phyloP scores from a whole-genome alignment of 2,797 vertebrate genomes.

The Varecia variegata region DNA sequence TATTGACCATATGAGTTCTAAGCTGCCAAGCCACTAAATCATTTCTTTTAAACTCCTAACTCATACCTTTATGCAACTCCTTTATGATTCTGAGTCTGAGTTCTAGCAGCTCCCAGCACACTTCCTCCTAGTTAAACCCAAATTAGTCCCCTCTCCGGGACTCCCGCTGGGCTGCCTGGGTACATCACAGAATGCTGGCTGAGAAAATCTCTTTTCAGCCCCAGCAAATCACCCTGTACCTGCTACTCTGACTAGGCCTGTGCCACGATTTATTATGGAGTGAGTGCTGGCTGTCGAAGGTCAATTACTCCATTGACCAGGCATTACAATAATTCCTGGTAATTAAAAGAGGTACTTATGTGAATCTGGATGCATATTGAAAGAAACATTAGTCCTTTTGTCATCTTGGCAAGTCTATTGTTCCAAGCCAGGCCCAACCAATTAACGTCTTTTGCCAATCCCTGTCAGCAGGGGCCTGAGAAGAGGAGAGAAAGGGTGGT shows the following conservation, averaged over 20 bases:
- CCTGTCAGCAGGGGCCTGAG: slow-evolving; percentile 85
- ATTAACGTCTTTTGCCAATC: slow-evolving; percentile 89
- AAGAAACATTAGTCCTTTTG: slow-evolving; percentile 90
- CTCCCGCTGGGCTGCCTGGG: slow-evolving; percentile 81
- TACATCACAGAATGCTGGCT: slow-evolving; percentile 78
- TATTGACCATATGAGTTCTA: neutral
- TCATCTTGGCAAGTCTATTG: slow-evolving; percentile 84
- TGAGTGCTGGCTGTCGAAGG: slow-evolving; percentile 85
- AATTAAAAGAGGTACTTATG: slow-evolving; percentile 89
- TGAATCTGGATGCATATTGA: slow-evolving; percentile 85
- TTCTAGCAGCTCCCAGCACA: slow-evolving; percentile 77
- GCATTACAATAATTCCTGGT: slow-evolving; percentile 87
- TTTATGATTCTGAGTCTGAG: slow-evolving; percentile 76
- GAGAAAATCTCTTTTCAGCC: slow-evolving; percentile 83
- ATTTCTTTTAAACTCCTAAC: slow-evolving; percentile 78
- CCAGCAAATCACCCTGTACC: slow-evolving; percentile 82
- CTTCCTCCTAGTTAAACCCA: slow-evolving; percentile 81
- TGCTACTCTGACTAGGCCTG: slow-evolving; percentile 81
- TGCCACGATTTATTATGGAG: slow-evolving; percentile 85
- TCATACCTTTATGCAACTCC: slow-evolving; percentile 73
- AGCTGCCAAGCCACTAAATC: slow-evolving; percentile 79
- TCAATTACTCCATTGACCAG: slow-evolving; percentile 90
- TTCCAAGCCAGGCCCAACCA: slow-evolving; percentile 84
- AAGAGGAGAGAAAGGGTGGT: slow-evolving; percentile 81
- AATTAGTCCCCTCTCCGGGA: slow-evolving; percentile 82